A percentile compares a stretch with the other conserved stretches of the same genome.
These are phyloP conservation scores for Lycodopsis pacificus DNA, from an alignment of 2,797 vertebrate species.

Conservation along the genomic window DNA sequence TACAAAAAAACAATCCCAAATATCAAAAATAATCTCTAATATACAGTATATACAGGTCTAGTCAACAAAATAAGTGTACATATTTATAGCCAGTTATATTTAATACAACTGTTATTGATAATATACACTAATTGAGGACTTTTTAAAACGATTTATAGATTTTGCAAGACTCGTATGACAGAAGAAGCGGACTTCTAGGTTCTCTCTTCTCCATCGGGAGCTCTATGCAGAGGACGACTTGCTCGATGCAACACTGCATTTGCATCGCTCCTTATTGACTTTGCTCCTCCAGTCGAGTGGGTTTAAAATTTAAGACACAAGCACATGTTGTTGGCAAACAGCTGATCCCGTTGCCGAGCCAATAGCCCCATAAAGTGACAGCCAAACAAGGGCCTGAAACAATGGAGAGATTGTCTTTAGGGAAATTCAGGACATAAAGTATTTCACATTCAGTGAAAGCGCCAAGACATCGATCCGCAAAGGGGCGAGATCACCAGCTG, in stretches of 20 bases:
- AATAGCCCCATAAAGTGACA: not conserved
- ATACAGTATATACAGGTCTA: not conserved
- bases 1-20: not conserved
- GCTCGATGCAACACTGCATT: not conserved
- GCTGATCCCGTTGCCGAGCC: not conserved
- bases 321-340: not conserved
- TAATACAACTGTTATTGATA: not conserved
- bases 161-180: not conserved
- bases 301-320: not conserved
- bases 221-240: not conserved
- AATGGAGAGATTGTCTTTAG: rapidly evolving
- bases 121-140: not conserved
- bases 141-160: no score
- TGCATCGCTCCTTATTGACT: not conserved
- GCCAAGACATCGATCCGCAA: not conserved
- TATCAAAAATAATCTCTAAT: not conserved
- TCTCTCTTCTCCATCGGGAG: not conserved
- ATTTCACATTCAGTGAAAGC: not conserved
- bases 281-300: not conserved
- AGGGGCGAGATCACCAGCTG: not conserved
- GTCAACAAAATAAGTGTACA: not conserved
- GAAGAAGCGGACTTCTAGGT: not conserved
- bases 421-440: not conserved
- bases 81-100: not conserved
- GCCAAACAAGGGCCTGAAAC: not conserved